Conservation (phyloP, 2,797 vertebrate genomes). For the Neosilurus mollespiculum region DNA sequence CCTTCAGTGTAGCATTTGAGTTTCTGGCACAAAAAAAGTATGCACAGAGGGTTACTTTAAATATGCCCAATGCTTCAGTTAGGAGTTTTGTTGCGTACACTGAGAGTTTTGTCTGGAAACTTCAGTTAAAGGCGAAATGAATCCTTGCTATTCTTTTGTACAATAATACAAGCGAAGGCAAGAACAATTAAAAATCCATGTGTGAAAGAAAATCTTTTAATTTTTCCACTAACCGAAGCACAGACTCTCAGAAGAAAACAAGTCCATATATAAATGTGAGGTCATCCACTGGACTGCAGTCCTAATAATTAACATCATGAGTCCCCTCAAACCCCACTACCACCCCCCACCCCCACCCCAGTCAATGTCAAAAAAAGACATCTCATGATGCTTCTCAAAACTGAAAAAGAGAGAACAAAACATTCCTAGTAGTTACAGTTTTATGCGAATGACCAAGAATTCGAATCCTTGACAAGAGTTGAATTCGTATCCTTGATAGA, state of each 20-base stretch:
- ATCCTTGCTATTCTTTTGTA: conserved; percentile 39
- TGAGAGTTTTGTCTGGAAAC: conserved; percentile 29
- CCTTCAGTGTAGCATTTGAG: background rate
- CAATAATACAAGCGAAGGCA: conserved; percentile 29
- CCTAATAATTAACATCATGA: conserved; percentile 37
- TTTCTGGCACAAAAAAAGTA: background rate
- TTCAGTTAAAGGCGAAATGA: conserved; percentile 35
- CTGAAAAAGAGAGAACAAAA: background rate
- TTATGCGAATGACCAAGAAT: background rate
- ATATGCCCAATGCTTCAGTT: conserved; percentile 1
- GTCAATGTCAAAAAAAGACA: conserved; percentile 12
- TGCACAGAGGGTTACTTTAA: background rate
- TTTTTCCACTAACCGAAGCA: conserved; percentile 43
- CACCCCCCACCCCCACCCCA: conserved; percentile 13
- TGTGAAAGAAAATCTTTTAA: conserved; percentile 35
- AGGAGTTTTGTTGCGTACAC: conserved; percentile 18
- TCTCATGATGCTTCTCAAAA: conserved; percentile 31
- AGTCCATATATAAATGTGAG: conserved; percentile 43
- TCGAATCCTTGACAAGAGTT: background rate
- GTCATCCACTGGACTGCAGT: conserved; percentile 19
- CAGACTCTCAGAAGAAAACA: conserved; percentile 4
- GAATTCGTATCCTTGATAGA: background rate
- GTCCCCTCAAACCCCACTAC: conserved; percentile 1
- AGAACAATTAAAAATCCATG: conserved; percentile 34
- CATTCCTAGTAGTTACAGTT: background rate